Evolutionary conservation across 2,797 vertebrate genomes (phyloP), one percentile per base, ranked within the genome.

Genomic region (Bryconaethiops microstoma): DNA sequence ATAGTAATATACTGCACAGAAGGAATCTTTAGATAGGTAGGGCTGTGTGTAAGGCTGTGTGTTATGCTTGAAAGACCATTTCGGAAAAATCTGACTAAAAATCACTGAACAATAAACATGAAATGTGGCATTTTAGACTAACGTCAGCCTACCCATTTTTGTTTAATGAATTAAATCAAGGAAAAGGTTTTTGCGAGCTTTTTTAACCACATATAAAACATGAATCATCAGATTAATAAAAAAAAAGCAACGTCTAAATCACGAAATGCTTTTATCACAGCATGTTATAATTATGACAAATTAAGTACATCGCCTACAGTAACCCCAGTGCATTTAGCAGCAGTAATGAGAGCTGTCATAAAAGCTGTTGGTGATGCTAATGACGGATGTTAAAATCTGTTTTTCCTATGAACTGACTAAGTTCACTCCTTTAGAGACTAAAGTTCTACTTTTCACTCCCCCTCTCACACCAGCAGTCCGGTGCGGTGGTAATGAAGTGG

Each of bases 1-100:
- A 82, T 70, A 62, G 9, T 64, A 80, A 80, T 75, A 40, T 48
- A 64, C n/a, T 65, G 68, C 63, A 60, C 59, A 23, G 59, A 76
- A 62, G 42, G 69, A 77, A 65, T 77, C 64, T 75, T 67, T 17
- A 77, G 64, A 3, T 29, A 29, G 64, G 29, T 29, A 29, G 29
- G 29, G 29, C 29, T 29, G 29, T 29, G 29, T 1, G 29, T 45
- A 50, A 13, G 52, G 1, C n/a, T 62, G 35, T 9, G 23, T 54
- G 68, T 17, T 17, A 16, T 70, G 42, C 42, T n/a, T 69, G 13
- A 50, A 21, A 52, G 21, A 7, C 17, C 9, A 42, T 1, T 7
- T 21, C 7, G 55, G 10, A 13, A 42, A 42, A 21, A 59, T 16
- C 54, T 59, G 71, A 74, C 29, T 42, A 40, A n/a, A 40, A 0